Base-by-base conservation (phyloP, 2,113 vertebrate species). In the Conger conger region DNA sequence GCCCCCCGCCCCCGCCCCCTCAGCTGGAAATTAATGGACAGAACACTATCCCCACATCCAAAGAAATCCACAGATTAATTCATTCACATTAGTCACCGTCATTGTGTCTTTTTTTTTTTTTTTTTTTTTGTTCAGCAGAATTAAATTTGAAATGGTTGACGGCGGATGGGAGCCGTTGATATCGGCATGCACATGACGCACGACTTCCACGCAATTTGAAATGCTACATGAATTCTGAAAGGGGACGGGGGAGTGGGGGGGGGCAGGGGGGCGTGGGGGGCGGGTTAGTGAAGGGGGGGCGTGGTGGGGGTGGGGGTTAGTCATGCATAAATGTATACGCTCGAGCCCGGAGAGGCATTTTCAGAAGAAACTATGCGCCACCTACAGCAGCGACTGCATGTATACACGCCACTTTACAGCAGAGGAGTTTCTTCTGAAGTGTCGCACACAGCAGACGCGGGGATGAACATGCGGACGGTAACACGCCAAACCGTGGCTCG, bases 41-140 rank as follows among this genome's bases (percentile, higher is more conserved):
- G 54, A 86, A 80, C 88, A 79, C 79, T 84, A 76, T 89, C 84
- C 84, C 35, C 42, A 78, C 85, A 81, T 80, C 82, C 68, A 53
- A 5, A 45, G 86, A 33, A 68, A 81, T 89, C 78, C 81, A 30
- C 18, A 38, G 42, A 45, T 38, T 57, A 36, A 1, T 83, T 63
- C 83, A 87, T 85, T 88, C 92, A 88, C 87, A 91, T 92, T 90
- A 91, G 91, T 90, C 68, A 87, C 82, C 0, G 83, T 79, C 76
- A 30, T 86, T 82, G 63, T 73, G 82, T 85, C 1, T 42, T 3
- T 42, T 42, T 42, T 42, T 42, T 42, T 42, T 42, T 7, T 50
- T 50, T 50, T 50, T 50, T 42, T 83, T 68, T 68, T n/a, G 60
- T 68, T n/a, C 77, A 18, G 63, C 53, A 76, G 86, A 88, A 84